Conservation (phyloP, 2,888 invertebrate species). For the Drosophila limbata region DNA sequence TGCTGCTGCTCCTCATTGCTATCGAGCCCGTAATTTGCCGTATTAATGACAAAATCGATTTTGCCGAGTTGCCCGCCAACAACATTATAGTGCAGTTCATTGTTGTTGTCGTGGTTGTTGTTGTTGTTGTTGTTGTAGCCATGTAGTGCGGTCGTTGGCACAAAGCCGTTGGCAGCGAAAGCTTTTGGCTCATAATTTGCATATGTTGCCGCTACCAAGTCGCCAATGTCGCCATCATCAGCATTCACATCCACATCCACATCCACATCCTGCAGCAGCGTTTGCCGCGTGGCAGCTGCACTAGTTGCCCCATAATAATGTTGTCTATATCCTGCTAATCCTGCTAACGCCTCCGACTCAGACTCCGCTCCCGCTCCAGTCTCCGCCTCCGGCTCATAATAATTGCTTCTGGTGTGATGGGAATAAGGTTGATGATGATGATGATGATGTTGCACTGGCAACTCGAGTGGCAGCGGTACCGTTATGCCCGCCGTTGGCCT, state of each 20-base stretch:
- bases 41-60: conserved; percentile 81
- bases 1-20: conserved; percentile 27
- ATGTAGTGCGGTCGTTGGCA: conserved; percentile 53
- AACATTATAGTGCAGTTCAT: conserved; percentile 39
- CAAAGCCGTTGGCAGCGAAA: conserved; percentile 63
- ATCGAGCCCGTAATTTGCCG: conserved; percentile 70
- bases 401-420: conserved; percentile 64
- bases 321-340: conserved; percentile 69
- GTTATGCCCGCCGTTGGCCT: conserved; percentile 47
- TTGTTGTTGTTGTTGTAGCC: conserved; percentile 25
- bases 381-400: conserved; percentile 47
- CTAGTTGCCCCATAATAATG: conserved; percentile 65
- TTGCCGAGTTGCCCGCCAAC: conserved; percentile 54
- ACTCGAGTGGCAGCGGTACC: conserved; percentile 47
- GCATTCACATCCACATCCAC: conserved; percentile 2
- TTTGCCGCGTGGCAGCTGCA: conserved; percentile 33
- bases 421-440: conserved; percentile 5
- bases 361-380: background rate
- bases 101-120: background rate
- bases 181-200: conserved; percentile 70
- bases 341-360: conserved; percentile 57
- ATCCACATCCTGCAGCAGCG: conserved; percentile 19
- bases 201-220: conserved; percentile 69
- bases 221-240: conserved; percentile 58
- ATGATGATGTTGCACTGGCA: conserved; percentile 13